Conservation (phyloP, 1,140 invertebrate genomes). For the Pemphigus obesinymphae region DNA sequence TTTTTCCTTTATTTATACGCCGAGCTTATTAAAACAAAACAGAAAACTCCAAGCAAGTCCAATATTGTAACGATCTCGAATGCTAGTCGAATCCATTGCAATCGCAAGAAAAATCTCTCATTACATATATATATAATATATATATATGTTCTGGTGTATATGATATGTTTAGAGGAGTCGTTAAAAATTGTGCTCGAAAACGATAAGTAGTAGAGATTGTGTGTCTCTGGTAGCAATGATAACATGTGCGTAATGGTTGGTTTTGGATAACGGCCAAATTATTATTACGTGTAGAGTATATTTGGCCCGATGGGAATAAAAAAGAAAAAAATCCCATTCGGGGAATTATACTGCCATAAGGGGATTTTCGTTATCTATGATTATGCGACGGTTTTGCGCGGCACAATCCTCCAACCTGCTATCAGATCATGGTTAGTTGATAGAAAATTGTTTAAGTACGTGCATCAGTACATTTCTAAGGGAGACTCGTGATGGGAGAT, state of each 20-base stretch:
- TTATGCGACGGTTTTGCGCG: neutral
- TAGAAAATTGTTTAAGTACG: no score
- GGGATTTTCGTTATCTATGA: neutral
- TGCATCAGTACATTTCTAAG: no score
- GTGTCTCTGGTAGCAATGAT: neutral
- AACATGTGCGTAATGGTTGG: neutral
- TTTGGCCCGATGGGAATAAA: no score
- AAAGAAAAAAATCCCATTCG: neutral
- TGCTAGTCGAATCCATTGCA: no score
- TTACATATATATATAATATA: neutral
- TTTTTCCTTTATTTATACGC: no score
- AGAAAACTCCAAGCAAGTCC: no score
- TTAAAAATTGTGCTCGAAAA: neutral
- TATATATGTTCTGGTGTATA: no score
- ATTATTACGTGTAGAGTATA: neutral
- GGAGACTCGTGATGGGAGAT: neutral
- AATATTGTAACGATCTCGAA: no score
- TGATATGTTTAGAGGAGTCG: neutral
- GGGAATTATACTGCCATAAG: neutral
- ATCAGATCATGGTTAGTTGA: neutral
- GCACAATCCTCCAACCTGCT: no score
- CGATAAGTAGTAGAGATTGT: neutral
- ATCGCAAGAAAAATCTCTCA: neutral
- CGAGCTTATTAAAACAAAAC: no score
- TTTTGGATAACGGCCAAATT: constrained; percentile 14